phyloP scores from a whole-genome alignment of 2,888 invertebrate species.

The Chironomus riparius region DNA sequence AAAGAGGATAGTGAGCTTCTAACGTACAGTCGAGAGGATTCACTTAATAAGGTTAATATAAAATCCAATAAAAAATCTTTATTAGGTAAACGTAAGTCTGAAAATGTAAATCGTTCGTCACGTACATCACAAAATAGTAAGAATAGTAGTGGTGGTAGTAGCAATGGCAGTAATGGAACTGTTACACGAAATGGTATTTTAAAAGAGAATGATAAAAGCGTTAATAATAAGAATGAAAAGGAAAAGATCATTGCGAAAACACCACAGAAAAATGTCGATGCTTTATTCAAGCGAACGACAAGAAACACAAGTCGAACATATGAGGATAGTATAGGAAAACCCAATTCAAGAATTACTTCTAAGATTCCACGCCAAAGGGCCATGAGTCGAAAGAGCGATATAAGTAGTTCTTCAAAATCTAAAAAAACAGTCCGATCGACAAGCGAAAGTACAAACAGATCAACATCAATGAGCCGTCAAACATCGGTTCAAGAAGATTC shows the following conservation, averaged over 20 bases:
- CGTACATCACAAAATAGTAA: neutral
- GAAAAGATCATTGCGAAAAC: neutral
- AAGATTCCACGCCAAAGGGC: neutral
- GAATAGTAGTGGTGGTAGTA: neutral
- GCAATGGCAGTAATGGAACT: neutral
- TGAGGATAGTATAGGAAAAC: neutral
- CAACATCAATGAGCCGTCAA: constrained; percentile 4
- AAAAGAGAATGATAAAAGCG: constrained; percentile 31
- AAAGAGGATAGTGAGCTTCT: constrained; percentile 54
- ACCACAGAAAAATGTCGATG: constrained; percentile 29
- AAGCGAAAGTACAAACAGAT: constrained; percentile 5
- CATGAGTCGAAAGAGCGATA: constrained; percentile 8
- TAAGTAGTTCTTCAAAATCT: neutral
- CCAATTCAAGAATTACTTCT: neutral
- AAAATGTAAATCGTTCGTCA: constrained; percentile 2
- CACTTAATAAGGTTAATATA: constrained; percentile 76
- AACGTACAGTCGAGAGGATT: constrained; percentile 68
- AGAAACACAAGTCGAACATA: neutral
- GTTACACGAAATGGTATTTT: constrained; percentile 28
- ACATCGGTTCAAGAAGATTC: constrained; percentile 29
- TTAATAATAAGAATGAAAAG: neutral
- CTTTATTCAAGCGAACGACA: neutral
- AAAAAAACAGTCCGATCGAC: neutral
- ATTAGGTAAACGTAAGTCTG: constrained; percentile 24
- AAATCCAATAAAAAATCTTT: constrained; percentile 28